Percentiles rank a stretch among this genome's conserved stretches.
These are phyloP conservation scores for Lordiphosa andalusiaca DNA, from an alignment of 2,888 invertebrate species.

Conservation along the genomic window DNA sequence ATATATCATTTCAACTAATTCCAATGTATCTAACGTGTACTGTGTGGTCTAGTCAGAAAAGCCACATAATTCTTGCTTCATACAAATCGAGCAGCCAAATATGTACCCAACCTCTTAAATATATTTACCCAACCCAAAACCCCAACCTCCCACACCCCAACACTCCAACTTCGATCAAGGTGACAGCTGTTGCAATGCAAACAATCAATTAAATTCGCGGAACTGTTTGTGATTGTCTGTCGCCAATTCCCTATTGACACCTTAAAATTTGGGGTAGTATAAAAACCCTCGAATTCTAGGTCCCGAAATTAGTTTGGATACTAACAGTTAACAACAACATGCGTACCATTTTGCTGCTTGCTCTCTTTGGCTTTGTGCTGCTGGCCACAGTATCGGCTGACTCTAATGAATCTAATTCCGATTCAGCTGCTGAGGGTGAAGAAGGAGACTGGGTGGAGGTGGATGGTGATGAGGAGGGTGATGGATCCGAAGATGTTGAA, in stretches of 20 bases:
- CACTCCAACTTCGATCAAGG: slow-evolving; percentile 27
- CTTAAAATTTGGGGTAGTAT: slow-evolving; percentile 18
- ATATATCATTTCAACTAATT: not conserved
- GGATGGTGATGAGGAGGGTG: not conserved
- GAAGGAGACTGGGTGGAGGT: not conserved
- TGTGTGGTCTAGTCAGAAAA: slow-evolving; percentile 3
- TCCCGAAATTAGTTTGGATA: slow-evolving; percentile 44
- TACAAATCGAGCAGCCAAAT: slow-evolving; percentile 23
- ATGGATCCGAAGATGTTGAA: not conserved
- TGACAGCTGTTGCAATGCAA: slow-evolving; percentile 47
- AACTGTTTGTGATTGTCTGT: slow-evolving; percentile 8
- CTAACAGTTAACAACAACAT: slow-evolving; percentile 27
- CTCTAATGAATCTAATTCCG: slow-evolving; percentile 4
- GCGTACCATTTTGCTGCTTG: slow-evolving; percentile 51
- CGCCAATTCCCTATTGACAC: slow-evolving; percentile 7
- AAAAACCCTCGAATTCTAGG: slow-evolving; percentile 33
- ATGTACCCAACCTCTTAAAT: slow-evolving; percentile 30
- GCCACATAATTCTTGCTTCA: not conserved
- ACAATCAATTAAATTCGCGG: slow-evolving; percentile 28
- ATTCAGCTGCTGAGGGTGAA: not conserved
- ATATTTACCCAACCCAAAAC: slow-evolving; percentile 8
- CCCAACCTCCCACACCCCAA: not conserved
- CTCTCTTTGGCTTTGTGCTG: slow-evolving; percentile 55
- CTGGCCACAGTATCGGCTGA: slow-evolving; percentile 34
- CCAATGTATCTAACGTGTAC: slow-evolving; percentile 6